Conservation (phyloP, 2,113 vertebrate genomes). For the Panurus biarmicus region DNA sequence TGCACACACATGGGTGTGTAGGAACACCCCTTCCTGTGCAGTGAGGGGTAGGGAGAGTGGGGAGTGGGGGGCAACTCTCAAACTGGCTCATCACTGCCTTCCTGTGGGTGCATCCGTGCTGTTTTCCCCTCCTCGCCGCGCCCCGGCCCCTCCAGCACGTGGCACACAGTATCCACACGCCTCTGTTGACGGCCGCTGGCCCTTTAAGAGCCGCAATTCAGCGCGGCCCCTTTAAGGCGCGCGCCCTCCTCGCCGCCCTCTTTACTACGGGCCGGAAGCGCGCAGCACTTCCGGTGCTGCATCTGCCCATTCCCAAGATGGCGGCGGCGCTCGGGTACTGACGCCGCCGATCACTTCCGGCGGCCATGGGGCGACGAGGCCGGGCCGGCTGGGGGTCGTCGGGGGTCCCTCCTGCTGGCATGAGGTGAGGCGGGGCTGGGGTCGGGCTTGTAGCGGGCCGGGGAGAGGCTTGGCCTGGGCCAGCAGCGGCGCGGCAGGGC, state of each 20-base stretch:
- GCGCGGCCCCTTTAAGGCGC: neutral
- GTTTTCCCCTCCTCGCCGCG: neutral
- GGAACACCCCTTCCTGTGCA: rapidly evolving
- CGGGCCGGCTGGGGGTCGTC: neutral
- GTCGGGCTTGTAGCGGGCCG: neutral
- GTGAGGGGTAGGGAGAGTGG: rapidly evolving
- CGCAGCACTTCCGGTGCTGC: rapidly evolving
- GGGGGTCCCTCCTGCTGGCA: neutral
- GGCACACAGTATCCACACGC: rapidly evolving
- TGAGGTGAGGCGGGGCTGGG: neutral
- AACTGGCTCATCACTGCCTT: neutral
- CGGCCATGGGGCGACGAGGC: neutral
- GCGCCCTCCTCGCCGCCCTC: neutral
- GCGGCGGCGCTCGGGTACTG: neutral
- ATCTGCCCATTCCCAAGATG: neutral
- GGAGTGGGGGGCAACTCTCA: rapidly evolving
- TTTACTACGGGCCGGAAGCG: neutral
- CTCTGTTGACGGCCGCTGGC: neutral
- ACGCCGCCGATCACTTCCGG: conserved; percentile 42
- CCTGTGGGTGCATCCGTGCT: neutral
- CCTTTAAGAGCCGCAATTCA: neutral
- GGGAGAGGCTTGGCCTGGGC: neutral
- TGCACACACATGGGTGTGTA: rapidly evolving
- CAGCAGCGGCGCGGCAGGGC: neutral
- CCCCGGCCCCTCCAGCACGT: no score